phyloP scores from a whole-genome alignment of 1,140 invertebrate genomes.

The Bombus sibiricus region DNA sequence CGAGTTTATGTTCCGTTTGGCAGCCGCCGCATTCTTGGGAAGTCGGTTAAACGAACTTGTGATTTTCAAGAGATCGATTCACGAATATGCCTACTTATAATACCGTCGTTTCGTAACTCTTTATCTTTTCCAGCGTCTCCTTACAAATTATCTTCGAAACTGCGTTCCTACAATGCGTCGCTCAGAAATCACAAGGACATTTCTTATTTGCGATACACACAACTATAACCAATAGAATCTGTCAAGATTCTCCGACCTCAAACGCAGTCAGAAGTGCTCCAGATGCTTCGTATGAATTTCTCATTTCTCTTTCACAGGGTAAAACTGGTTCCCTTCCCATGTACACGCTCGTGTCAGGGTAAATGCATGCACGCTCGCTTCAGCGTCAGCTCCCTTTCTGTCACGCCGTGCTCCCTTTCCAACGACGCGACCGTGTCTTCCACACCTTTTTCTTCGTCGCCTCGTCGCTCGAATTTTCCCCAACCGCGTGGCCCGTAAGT shows the following conservation, averaged over 20 bases:
- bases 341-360: not conserved
- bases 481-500: slow-evolving; percentile 61
- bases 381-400: slow-evolving; percentile 17
- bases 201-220: not conserved
- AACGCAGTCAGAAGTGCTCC: not conserved
- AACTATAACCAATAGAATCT: not conserved
- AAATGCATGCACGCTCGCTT: slow-evolving; percentile 9
- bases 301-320: not conserved
- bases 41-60: not conserved
- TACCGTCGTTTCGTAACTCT: not conserved
- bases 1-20: not conserved
- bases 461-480: slow-evolving; percentile 60
- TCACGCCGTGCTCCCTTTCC: not conserved
- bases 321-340: not conserved
- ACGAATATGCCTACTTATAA: not conserved
- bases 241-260: not conserved
- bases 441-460: slow-evolving; percentile 21
- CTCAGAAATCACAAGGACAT: too few relatives aligned
- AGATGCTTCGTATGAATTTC: not conserved
- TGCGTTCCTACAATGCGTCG: too few relatives aligned
- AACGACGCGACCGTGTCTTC: not conserved
- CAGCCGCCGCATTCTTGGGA: not conserved
- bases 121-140: not conserved
- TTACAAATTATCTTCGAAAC: not conserved
- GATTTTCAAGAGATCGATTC: not conserved